These are phyloP conservation scores for Hymenopus coronatus DNA, from an alignment of 2,888 invertebrate genomes.

Conservation along the genomic window DNA sequence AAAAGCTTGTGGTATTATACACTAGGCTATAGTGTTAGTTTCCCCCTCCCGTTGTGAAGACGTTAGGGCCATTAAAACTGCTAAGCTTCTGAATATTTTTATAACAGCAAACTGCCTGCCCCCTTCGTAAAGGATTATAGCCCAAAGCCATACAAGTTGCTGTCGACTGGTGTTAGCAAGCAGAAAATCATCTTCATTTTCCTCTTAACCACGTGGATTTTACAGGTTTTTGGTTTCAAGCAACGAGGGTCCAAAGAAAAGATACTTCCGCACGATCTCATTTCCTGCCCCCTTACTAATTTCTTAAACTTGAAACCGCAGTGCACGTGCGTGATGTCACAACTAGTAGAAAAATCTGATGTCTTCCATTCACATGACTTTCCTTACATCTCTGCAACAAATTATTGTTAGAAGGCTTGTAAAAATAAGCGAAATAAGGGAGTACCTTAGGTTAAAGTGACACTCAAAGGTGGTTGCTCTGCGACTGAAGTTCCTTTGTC, in stretches of 20 bases:
- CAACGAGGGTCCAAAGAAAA: not conserved
- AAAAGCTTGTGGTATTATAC: too few relatives aligned
- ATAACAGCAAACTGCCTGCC: not conserved
- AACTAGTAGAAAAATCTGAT: too few relatives aligned
- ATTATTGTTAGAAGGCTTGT: too few relatives aligned
- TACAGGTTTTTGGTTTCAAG: not conserved
- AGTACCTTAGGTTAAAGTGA: too few relatives aligned
- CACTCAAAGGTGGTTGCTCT: too few relatives aligned
- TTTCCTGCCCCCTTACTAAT: not conserved
- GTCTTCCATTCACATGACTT: too few relatives aligned
- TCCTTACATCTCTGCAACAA: too few relatives aligned
- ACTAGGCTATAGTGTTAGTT: too few relatives aligned
- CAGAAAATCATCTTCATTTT: not conserved
- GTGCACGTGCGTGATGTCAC: not conserved
- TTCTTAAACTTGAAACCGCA: not conserved
- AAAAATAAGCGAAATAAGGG: too few relatives aligned
- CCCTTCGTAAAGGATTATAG: not conserved
- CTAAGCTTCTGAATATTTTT: not conserved
- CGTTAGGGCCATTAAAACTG: not conserved
- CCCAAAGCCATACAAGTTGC: not conserved
- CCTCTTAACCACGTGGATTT: not conserved
- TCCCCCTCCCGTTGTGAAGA: not conserved
- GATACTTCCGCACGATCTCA: not conserved
- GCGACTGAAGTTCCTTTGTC: too few relatives aligned
- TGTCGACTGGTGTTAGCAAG: not conserved